These are phyloP conservation scores for Cirrhinus mrigala DNA, from an alignment of 2,797 vertebrate species.

Conservation along the genomic window DNA sequence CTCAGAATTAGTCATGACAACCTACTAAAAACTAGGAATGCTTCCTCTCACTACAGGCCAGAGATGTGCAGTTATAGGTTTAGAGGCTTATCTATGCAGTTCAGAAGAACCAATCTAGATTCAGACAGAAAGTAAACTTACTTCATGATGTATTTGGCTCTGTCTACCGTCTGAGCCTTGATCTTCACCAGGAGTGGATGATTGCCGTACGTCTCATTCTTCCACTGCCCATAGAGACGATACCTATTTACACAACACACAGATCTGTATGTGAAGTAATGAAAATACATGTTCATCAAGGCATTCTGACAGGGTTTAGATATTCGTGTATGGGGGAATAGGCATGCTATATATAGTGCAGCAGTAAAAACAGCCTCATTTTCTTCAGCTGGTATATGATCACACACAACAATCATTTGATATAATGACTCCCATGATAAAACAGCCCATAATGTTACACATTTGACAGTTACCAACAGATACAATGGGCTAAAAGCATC, in stretches of 20 bases:
- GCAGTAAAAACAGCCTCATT: background rate
- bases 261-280: background rate
- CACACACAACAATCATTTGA: background rate
- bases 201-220: slow-evolving; percentile 95
- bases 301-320: background rate
- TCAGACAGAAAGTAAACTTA: slow-evolving; percentile 76
- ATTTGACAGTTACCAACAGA: background rate
- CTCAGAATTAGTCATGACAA: background rate
- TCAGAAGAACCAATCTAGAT: background rate
- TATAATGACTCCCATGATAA: background rate
- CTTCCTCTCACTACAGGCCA: background rate
- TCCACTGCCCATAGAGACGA: slow-evolving; percentile 97
- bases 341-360: background rate
- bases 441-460: background rate
- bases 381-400: slow-evolving; percentile 9
- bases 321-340: background rate
- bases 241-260: slow-evolving; percentile 79
- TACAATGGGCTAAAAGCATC: background rate
- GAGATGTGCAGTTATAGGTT: too few relatives aligned
- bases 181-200: slow-evolving; percentile 96
- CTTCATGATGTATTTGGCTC: slow-evolving; percentile 99
- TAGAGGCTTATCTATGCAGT: background rate
- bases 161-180: slow-evolving; percentile 97
- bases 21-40: background rate
- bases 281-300: background rate